Base-by-base conservation (phyloP, 2,797 vertebrate genomes). In the Cephalopachus bancanus region DNA sequence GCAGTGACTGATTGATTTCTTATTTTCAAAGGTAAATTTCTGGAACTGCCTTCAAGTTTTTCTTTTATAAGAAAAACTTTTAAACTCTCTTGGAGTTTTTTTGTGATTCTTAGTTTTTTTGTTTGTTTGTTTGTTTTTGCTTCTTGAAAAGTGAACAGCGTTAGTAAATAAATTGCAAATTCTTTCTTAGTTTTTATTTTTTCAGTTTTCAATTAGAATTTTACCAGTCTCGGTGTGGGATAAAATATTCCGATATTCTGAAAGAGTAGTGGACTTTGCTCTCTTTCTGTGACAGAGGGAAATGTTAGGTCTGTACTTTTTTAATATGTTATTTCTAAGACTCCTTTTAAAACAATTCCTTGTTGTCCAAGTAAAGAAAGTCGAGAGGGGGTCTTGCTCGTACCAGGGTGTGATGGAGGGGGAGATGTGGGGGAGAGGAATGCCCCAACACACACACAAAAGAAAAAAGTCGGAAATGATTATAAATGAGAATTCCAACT, bases 11-110 rank as follows among this genome's bases (percentile, higher is more conserved):
- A 20, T 80, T 78, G 60, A 44, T 72, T 76, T 67, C 24, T 37
- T 60, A 10, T 49, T 96, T 94, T 74, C 51, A 83, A 37, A 97
- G 65, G n/a, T 67, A 69, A 80, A 83, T 85, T 93, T 94, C 33
- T 86, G 83, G 9, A 95, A 44, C 24, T 80, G 19, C 94, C 15
- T 75, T 89, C 30, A 90, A 7, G n/a, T 62, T 51, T 95, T 91
- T 57, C 30, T 94, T 89, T n/a, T 22, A 37, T 80, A 65, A 37
- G 44, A 44, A 44, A 44, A 44, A 44, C 44, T 7, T 44, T 44
- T 44, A 44, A 44, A 44, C 44, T 44, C 15, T 88, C 17, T 74
- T 71, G 71, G 17, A 79, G 28, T 72, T 26, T 94, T 89, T 87
- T 72, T 91, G 26, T 44, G 44, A 44, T 44, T 44, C 44, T 44